Evolutionary conservation across 2,113 vertebrate species (phyloP), one percentile per base, ranked within the genome.

Genomic region (Menura novaehollandiae): DNA sequence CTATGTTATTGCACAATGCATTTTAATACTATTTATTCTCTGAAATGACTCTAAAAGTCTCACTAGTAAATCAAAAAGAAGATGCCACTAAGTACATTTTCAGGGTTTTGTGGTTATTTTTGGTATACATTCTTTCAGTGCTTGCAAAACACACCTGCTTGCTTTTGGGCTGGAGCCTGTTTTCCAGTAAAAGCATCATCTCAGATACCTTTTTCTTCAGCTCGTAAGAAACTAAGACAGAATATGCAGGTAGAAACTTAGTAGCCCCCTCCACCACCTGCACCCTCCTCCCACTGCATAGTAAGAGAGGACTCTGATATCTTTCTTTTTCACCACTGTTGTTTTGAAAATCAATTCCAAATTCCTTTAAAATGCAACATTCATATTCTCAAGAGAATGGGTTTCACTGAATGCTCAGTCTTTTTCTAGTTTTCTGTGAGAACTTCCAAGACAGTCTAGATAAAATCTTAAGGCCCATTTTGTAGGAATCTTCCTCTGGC

Each of bases 381-480:
- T 91, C 73, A 74, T 63, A 66, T 93, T 93, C 96, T 95, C 82
- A 97, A 93, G 56, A 90, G 37, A 96, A 95, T 77, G 73, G 83
- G 78, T 96, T 95, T 94, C 66, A 94, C 62, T 85, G 89, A 77
- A 89, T 87, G 80, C 67, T 94, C 78, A 76, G 71, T 95, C 79
- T 88, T 96, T 92, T 85, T 75, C 80, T 89, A 92, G 28, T 71
- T 80, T 86, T 81, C 80, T 91, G 37, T 47, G 24, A 73, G 60
- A 93, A 96, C 75, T 88, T 94, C 78, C 88, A 85, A 92, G 92
- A 91, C 92, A 95, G 82, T 64, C 63, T 89, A 94, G 95, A 94
- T 96, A 91, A 96, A 97, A 94, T 96, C 86, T 94, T 95, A 95
- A 96, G 96, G 89, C 93, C 95, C 91, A 85, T 91, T 96, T 91